phyloP scores from a whole-genome alignment of 1,140 invertebrate genomes.

The Cydia amplana region DNA sequence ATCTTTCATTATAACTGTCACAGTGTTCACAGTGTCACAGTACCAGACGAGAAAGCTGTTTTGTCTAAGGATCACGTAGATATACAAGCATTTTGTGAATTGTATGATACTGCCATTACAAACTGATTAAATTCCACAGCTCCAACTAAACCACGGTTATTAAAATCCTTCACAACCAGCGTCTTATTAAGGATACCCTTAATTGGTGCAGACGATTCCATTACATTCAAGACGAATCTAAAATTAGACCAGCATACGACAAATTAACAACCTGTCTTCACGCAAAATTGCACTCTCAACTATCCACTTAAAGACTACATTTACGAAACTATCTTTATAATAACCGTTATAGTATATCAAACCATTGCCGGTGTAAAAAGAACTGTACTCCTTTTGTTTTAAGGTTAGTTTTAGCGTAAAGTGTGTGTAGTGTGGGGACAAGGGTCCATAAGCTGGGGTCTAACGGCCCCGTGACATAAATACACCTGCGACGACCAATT shows the following conservation, averaged over 20 bases:
- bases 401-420: neutral
- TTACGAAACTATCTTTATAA: conserved; percentile 13
- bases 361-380: neutral
- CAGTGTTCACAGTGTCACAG: no score
- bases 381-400: neutral
- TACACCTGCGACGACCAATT: conserved; percentile 24
- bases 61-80: neutral
- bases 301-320: neutral
- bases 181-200: conserved; percentile 20
- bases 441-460: conserved; percentile 22
- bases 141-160: conserved; percentile 21
- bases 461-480: conserved; percentile 20
- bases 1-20: no score
- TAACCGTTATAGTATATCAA: neutral
- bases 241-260: conserved; percentile 20
- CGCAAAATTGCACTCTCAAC: neutral
- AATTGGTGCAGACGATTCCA: conserved; percentile 8
- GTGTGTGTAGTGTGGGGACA: conserved; percentile 1
- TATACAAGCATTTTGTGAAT: neutral
- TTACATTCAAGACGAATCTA: neutral
- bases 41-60: neutral
- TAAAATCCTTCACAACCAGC: conserved; percentile 23
- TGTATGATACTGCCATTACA: neutral
- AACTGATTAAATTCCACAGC: conserved; percentile 1
- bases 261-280: neutral